Conservation (phyloP, 2,797 vertebrate genomes). For the Eupleurogrammus muticus region DNA sequence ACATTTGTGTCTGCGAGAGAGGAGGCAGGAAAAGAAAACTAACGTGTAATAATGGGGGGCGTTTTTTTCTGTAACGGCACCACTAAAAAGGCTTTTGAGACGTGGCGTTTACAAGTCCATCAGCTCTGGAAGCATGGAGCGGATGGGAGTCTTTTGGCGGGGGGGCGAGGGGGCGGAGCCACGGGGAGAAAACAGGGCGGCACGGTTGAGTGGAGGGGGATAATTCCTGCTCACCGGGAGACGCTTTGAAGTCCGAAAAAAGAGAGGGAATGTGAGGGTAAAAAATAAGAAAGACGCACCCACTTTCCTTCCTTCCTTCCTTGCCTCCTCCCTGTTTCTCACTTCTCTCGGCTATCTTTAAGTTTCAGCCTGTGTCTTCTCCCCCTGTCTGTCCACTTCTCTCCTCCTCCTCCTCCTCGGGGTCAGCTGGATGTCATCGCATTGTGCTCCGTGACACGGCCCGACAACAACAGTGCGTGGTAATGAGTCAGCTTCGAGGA, state of each 20-base stretch:
- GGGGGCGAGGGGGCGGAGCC: slow-evolving; percentile 36
- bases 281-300: slow-evolving; percentile 34
- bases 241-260: slow-evolving; percentile 73
- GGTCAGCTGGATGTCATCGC: slow-evolving; percentile 71
- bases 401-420: slow-evolving; percentile 28
- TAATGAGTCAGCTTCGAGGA: slow-evolving; percentile 61
- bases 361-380: slow-evolving; percentile 4
- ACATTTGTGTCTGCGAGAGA: background rate
- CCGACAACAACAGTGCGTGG: slow-evolving; percentile 61
- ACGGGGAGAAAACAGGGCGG: slow-evolving; percentile 41
- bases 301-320: slow-evolving; percentile 24
- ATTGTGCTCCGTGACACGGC: slow-evolving; percentile 66
- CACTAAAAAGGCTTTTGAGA: slow-evolving; percentile 28
- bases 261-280: slow-evolving; percentile 58
- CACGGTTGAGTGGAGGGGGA: slow-evolving; percentile 66
- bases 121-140: slow-evolving; percentile 27
- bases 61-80: background rate
- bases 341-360: slow-evolving; percentile 31
- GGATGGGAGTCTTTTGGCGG: slow-evolving; percentile 24
- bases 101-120: slow-evolving; percentile 41
- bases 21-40: background rate
- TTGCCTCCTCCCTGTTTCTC: slow-evolving; percentile 20
- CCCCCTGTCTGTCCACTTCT: background rate
- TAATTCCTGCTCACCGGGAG: slow-evolving; percentile 70
- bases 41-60: background rate